These are phyloP conservation scores for Sebastes taczanowskii DNA, from an alignment of 2,797 vertebrate species.

Conservation along the genomic window DNA sequence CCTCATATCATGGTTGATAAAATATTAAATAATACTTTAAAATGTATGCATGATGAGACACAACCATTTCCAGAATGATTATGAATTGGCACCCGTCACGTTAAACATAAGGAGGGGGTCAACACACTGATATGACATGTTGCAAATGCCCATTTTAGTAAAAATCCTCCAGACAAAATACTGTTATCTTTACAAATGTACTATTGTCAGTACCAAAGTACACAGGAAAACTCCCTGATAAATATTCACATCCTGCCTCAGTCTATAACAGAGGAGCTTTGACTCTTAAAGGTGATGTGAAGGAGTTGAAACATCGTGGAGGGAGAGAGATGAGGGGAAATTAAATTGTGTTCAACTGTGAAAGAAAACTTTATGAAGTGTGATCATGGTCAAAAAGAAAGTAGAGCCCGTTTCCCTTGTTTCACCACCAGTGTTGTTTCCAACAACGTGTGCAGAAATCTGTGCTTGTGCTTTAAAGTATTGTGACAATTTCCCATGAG, in stretches of 20 bases:
- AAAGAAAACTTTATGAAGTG: not conserved
- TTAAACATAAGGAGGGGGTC: not conserved
- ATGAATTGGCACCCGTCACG: not conserved
- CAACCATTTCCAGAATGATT: not conserved
- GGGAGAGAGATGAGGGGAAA: not conserved
- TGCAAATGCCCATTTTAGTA: not conserved
- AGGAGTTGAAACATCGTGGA: not conserved
- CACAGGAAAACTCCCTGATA: not conserved
- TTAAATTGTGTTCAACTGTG: not conserved
- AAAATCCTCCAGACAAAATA: not conserved
- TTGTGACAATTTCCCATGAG: not conserved
- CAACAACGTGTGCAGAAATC: conserved; percentile 17
- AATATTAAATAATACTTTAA: not conserved
- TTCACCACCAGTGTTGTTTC: not conserved
- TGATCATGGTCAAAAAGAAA: not conserved
- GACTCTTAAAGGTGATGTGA: not conserved
- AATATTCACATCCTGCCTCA: conserved; percentile 18
- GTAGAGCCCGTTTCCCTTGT: not conserved
- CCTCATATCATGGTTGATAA: not conserved
- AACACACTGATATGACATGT: not conserved
- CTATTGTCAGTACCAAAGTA: conserved; percentile 27
- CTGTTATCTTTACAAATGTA: not conserved
- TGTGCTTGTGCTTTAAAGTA: conserved; percentile 27
- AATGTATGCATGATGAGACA: not conserved
- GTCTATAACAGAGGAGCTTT: not conserved